Percentiles rank a stretch among this genome's conserved stretches.
These are phyloP conservation scores for Carabus problematicus DNA, from an alignment of 2,888 invertebrate species.

Conservation along the genomic window DNA sequence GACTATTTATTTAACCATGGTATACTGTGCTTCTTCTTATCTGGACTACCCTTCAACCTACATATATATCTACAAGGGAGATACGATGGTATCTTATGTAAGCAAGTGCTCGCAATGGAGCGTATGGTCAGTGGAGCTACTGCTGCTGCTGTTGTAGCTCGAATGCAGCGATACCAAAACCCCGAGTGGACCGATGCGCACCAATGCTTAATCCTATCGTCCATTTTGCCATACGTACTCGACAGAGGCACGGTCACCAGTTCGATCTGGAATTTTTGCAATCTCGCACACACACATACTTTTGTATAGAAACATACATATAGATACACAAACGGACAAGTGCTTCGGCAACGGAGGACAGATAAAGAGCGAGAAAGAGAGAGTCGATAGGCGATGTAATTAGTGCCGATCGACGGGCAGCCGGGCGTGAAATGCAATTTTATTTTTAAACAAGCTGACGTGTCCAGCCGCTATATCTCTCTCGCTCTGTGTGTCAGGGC, in stretches of 20 bases:
- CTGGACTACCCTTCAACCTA: no score
- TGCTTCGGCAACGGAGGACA: neutral
- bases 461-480: slow-evolving; percentile 13
- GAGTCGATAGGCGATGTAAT: slow-evolving; percentile 49
- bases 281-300: slow-evolving; percentile 1
- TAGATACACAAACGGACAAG: neutral
- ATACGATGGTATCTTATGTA: no score
- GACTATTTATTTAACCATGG: no score
- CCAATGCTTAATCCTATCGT: no score
- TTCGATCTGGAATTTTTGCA: slow-evolving; percentile 9
- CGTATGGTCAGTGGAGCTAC: neutral
- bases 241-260: neutral
- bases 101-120: no score
- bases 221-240: no score
- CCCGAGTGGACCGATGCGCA: neutral
- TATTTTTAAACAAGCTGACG: slow-evolving; percentile 46
- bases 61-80: no score
- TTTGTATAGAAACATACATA: neutral
- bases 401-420: slow-evolving; percentile 56
- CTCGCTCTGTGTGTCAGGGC: neutral
- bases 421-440: slow-evolving; percentile 58
- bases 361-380: slow-evolving; percentile 13
- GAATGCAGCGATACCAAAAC: neutral
- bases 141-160: neutral
- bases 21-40: no score